Conservation (phyloP, 2,113 vertebrate genomes). For the Rafetus swinhoei region DNA sequence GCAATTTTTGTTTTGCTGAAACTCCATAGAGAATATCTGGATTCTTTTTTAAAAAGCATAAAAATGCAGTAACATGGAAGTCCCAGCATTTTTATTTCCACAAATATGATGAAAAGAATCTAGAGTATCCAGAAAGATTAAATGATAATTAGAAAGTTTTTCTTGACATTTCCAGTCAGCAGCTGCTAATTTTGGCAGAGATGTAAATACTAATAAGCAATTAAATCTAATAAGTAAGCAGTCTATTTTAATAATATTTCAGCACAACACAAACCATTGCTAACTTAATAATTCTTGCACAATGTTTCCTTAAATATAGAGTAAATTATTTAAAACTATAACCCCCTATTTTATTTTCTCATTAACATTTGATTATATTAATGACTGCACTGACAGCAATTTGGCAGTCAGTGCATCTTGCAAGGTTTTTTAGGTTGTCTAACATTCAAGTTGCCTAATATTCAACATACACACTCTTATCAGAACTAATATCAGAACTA, state of each 20-base stretch:
- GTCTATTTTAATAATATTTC: neutral
- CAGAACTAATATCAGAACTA: neutral
- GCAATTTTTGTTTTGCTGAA: neutral
- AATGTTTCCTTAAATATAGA: neutral
- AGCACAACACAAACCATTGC: neutral
- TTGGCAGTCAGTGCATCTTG: neutral
- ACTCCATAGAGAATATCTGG: neutral
- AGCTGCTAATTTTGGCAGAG: constrained; percentile 6
- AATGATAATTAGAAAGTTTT: neutral
- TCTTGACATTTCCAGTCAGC: constrained; percentile 24
- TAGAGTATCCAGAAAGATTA: neutral
- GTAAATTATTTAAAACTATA: neutral
- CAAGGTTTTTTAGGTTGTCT: neutral
- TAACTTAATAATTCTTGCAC: neutral
- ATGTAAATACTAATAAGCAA: neutral
- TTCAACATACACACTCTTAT: neutral
- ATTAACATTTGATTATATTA: neutral
- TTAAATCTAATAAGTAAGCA: constrained; percentile 3
- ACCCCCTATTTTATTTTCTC: neutral
- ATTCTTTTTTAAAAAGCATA: neutral
- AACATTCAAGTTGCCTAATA: neutral
- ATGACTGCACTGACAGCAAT: neutral
- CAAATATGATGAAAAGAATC: neutral
- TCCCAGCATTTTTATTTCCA: fast-evolving
- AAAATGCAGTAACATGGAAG: neutral